Percentiles rank a stretch among this genome's conserved stretches.
Conservation (phyloP, 2,113 vertebrate genomes). For the Ammodytes dubius region DNA sequence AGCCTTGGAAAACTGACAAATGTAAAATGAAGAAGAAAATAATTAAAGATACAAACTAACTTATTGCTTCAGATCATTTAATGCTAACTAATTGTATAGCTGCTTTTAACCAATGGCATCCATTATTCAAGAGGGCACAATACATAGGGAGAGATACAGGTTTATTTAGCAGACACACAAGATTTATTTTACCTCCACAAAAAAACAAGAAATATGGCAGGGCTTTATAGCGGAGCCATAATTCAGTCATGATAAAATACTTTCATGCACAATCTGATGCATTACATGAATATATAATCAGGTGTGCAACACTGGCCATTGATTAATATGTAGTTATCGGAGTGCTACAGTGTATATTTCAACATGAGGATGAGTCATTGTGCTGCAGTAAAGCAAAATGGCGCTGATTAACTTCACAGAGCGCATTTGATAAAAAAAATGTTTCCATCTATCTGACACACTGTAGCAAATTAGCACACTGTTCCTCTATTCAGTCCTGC, state of each 20-base stretch:
- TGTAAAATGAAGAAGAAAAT: not conserved
- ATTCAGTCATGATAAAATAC: conserved; percentile 63
- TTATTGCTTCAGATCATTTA: not conserved
- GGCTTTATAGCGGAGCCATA: conserved; percentile 63
- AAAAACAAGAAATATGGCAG: conserved; percentile 48
- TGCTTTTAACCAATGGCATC: conserved; percentile 4
- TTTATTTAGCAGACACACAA: conserved; percentile 62
- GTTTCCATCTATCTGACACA: conserved; percentile 9
- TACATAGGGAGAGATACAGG: conserved; percentile 32
- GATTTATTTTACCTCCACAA: conserved; percentile 56
- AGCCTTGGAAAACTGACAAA: conserved; percentile 8
- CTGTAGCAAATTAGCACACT: not conserved
- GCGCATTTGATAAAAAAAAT: conserved; percentile 21
- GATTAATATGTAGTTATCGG: conserved; percentile 66
- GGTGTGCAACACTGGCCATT: conserved; percentile 53
- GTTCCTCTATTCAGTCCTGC: not conserved
- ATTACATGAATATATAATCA: conserved; percentile 71
- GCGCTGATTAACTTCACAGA: conserved; percentile 66
- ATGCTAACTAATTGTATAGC: conserved; percentile 31
- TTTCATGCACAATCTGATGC: conserved; percentile 69
- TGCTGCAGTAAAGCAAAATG: conserved; percentile 46
- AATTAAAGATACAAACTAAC: conserved; percentile 8
- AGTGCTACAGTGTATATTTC: conserved; percentile 30
- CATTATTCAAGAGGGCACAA: conserved; percentile 32
- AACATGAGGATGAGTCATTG: conserved; percentile 50